phyloP scores from a whole-genome alignment of 1,140 invertebrate genomes.

The Pseudomyrmex dendroicus region DNA sequence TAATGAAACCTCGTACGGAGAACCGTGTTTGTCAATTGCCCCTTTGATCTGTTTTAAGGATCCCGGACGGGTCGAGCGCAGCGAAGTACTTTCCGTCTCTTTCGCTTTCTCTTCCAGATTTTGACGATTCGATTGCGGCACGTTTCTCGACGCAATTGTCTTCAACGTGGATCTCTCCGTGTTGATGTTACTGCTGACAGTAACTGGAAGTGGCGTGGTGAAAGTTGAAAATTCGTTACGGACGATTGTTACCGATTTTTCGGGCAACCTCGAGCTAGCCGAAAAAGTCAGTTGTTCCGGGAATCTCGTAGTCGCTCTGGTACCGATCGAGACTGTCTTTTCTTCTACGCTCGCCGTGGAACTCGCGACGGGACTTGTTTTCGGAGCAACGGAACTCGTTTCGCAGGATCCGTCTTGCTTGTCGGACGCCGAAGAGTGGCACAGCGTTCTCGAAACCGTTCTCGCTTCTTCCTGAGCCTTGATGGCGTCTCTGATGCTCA shows the following conservation, averaged over 20 bases:
- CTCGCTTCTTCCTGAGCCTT: neutral
- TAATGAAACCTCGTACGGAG: constrained; percentile 73
- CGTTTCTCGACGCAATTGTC: neutral
- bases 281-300: neutral
- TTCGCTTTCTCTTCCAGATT: neutral
- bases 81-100: neutral
- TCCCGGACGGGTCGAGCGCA: neutral
- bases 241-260: neutral
- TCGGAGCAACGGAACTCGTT: neutral
- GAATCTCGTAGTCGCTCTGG: neutral
- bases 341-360: constrained; percentile 17
- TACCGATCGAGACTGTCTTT: neutral
- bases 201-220: neutral
- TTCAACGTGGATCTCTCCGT: neutral
- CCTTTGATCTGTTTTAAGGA: constrained; percentile 66
- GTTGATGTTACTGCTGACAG: neutral
- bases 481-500: constrained; percentile 51
- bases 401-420: neutral
- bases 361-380: neutral
- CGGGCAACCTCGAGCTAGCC: neutral
- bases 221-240: neutral
- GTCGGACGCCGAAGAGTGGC: neutral
- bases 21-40: constrained; percentile 65
- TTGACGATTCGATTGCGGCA: too few relatives aligned
- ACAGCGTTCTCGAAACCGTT: neutral